Evolutionary conservation across 2,797 vertebrate genomes (phyloP).

Genomic region (Hirundo rustica): DNA sequence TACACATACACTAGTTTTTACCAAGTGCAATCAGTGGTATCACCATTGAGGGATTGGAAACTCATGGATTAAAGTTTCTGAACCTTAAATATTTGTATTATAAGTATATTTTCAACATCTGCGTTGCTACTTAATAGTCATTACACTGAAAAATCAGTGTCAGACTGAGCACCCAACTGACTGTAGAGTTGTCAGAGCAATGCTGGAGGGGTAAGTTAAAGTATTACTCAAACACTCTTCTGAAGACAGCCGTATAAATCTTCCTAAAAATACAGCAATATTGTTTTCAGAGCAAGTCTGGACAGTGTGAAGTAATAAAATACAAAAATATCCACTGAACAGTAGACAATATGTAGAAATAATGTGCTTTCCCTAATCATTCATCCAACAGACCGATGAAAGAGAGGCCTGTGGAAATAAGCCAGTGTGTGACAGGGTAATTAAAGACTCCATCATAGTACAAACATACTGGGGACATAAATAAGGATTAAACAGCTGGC

Average conservation of each 20-base stretch:
- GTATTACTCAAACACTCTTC: background rate
- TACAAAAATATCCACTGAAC: background rate
- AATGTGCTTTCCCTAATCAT: background rate
- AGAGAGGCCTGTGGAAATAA: background rate
- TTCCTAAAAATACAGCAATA: background rate
- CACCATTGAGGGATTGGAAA: background rate
- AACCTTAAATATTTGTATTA: background rate
- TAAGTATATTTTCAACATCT: constrained; percentile 6
- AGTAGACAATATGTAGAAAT: background rate
- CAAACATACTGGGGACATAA: background rate
- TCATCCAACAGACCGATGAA: constrained; percentile 3
- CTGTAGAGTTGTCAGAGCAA: background rate
- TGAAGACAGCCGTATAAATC: constrained; percentile 13
- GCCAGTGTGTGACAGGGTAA: background rate
- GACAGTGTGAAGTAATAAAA: background rate
- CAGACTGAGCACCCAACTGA: background rate
- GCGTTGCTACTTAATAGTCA: background rate
- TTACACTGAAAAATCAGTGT: constrained; percentile 34
- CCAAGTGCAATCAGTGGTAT: background rate
- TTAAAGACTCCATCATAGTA: background rate
- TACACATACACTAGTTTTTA: background rate
- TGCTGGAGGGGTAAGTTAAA: background rate
- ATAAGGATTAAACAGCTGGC: constrained; percentile 29
- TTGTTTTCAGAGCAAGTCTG: constrained; percentile 14
- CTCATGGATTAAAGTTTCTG: background rate